phyloP scores from a whole-genome alignment of 37 sponge, comb jelly and placozoan species.

The Diacarnus erythraeanus region DNA sequence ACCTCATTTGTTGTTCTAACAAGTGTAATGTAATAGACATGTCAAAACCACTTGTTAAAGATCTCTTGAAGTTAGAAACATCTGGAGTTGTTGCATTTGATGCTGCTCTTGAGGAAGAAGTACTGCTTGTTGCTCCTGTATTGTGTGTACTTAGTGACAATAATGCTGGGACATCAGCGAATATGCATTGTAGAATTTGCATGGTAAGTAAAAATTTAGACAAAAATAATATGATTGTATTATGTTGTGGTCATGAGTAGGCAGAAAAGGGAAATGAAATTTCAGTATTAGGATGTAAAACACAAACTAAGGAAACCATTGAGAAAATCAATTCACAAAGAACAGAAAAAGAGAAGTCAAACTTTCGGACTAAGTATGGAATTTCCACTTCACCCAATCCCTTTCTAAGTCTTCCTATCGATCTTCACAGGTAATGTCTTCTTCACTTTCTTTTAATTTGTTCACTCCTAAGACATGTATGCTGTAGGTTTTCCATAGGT shows the following conservation, averaged over 20 bases:
- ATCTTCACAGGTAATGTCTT: slow-evolving; percentile 23
- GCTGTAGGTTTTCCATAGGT: too few relatives aligned
- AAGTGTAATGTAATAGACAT: slow-evolving; percentile 12
- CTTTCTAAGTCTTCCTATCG: slow-evolving; percentile 5
- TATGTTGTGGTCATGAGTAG: not conserved
- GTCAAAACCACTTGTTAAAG: not conserved
- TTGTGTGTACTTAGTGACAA: slow-evolving; percentile 33
- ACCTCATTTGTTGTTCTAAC: slow-evolving; percentile 40
- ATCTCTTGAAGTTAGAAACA: slow-evolving; percentile 18
- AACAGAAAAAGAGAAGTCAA: not conserved
- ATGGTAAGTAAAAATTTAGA: slow-evolving; percentile 18
- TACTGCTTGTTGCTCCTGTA: slow-evolving; percentile 36
- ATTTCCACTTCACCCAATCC: not conserved
- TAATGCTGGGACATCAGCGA: slow-evolving; percentile 31
- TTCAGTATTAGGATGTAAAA: not conserved
- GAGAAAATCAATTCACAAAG: not conserved
- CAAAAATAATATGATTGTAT: not conserved
- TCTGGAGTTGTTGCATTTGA: slow-evolving; percentile 11
- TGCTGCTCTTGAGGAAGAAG: slow-evolving; percentile 16
- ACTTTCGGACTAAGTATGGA: slow-evolving; percentile 10
- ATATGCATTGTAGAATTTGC: slow-evolving; percentile 38
- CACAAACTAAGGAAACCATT: not conserved
- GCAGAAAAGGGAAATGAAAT: not conserved
- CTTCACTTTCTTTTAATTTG: too few relatives aligned
- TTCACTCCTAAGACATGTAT: not conserved